Percentiles rank a stretch among this genome's conserved stretches.
Conservation (phyloP, 2,797 vertebrate species). For the Darevskia nairensis region DNA sequence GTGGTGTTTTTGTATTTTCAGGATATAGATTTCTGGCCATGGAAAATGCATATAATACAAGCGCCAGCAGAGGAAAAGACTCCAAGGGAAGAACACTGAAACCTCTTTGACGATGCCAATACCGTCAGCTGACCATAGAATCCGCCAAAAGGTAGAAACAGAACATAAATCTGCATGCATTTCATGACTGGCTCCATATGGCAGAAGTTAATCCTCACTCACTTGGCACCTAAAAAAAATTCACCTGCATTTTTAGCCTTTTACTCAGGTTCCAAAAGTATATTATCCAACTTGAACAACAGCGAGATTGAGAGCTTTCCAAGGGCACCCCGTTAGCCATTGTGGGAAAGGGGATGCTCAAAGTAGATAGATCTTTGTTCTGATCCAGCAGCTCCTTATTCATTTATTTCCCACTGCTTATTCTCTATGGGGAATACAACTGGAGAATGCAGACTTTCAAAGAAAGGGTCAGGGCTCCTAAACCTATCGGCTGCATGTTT, state of each 20-base stretch:
- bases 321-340: background rate
- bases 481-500: background rate
- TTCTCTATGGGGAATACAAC: background rate
- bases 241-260: background rate
- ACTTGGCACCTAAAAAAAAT: background rate
- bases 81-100: slow-evolving; percentile 22
- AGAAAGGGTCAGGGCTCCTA: background rate
- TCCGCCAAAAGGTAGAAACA: background rate
- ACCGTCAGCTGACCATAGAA: background rate
- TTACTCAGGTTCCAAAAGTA: background rate
- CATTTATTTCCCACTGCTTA: background rate
- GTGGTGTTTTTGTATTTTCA: background rate
- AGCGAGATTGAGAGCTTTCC: background rate
- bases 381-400: background rate
- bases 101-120: slow-evolving; percentile 6
- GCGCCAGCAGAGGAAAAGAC: slow-evolving; percentile 7
- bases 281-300: background rate
- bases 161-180: background rate
- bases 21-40: background rate
- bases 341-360: background rate
- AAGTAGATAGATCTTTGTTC: background rate
- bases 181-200: background rate
- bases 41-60: background rate
- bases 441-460: background rate
- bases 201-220: background rate